Evolutionary conservation across 1,140 invertebrate genomes (phyloP), one percentile per base, ranked within the genome.

Genomic region (Aphidius gifuensis): DNA sequence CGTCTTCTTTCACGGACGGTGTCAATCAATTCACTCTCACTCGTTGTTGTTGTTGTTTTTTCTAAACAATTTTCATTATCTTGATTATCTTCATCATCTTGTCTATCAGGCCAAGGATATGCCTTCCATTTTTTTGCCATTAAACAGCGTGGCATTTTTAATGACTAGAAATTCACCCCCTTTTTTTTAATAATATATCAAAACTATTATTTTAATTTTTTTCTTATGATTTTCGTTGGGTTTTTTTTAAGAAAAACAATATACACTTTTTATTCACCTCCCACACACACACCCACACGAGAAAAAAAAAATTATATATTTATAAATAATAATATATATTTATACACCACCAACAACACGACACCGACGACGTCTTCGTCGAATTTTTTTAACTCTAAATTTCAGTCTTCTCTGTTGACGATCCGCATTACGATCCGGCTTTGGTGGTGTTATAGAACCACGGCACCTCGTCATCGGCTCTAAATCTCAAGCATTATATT

Each of bases 121-220:
- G 86, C 88, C 85, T 92, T 93, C 90, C 91, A 92, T 84, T 93
- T 93, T 81, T 93, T 92, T 70, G 91, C 91, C 90, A 93, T 93
- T 72, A 92, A 85, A 83, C 90, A 92, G 75, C 90, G 89, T 80
- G 90, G 90, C 90, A 92, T 92, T 61, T 63, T 55, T 23, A 58
- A 16, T 43, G 3, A 39, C 68, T 64, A 32, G 23, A 32, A 32
- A 32, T 32, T 32, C 23, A 32, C 61, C 65, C 64, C 63, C 49
- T 66, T 66, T 51, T 46, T 68, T 62, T 54, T 61, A 46, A 59
- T 64, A 49, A 49, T 57, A 54, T 42, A 66, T 11, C 47, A 58
- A 39, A 44, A 44, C 43, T 44, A 3, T 44, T 44, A 8, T 44
- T 44, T 44, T 44, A 3, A 44, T 44, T 11, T 8, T 8, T 9